phyloP scores from a whole-genome alignment of 2,888 invertebrate genomes.

The Cecidostiba fungosa region DNA sequence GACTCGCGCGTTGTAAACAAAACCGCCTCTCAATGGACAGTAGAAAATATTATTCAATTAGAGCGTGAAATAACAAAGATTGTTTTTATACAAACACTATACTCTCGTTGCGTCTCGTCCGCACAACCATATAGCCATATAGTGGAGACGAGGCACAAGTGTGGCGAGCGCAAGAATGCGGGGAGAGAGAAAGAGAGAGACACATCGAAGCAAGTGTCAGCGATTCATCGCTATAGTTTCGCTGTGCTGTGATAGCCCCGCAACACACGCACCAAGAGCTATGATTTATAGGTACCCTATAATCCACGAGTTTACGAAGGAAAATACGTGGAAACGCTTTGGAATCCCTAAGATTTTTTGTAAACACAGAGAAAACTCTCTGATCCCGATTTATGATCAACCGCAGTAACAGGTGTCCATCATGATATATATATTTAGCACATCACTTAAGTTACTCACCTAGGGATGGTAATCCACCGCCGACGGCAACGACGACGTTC shows the following conservation, averaged over 20 bases:
- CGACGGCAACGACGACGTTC: neutral
- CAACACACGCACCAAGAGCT: neutral
- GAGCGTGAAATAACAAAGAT: neutral
- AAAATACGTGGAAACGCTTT: neutral
- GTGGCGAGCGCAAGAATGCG: constrained; percentile 35
- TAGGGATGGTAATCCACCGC: neutral
- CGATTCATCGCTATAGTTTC: constrained; percentile 52
- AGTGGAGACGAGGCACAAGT: neutral
- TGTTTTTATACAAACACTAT: neutral
- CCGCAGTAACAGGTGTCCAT: neutral
- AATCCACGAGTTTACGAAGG: constrained; percentile 19
- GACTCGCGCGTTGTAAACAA: neutral
- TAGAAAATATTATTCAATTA: neutral
- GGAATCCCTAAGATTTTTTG: constrained; percentile 1
- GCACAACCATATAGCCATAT: neutral
- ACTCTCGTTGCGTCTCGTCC: neutral
- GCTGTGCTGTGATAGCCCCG: neutral
- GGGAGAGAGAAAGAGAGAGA: constrained; percentile 23
- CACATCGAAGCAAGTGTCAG: constrained; percentile 64
- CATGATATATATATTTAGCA: neutral
- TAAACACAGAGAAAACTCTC: neutral
- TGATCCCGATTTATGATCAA: no score
- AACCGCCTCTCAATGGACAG: neutral
- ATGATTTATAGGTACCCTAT: neutral
- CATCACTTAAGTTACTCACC: neutral